Evolutionary conservation across 1,140 invertebrate species (phyloP), one percentile per base, ranked within the genome.

Genomic region (Dermatophagoides farinae): DNA sequence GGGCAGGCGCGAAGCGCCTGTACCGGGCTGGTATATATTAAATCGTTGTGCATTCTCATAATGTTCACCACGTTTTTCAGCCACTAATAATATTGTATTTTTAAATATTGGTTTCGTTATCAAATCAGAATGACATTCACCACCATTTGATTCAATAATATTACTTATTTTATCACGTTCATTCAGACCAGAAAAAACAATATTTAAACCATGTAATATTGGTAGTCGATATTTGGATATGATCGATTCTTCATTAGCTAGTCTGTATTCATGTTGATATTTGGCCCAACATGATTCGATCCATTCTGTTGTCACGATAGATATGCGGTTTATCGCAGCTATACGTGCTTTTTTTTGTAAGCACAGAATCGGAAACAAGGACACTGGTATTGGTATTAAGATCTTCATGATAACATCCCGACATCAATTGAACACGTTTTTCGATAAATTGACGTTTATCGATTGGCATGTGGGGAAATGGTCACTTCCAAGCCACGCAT

Each of bases 1-100:
- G 5, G 4, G 60, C 60, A n/a, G n/a, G n/a, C n/a, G n/a, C 12
- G 60, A 61, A 46, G 60, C 60, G 10, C 41, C 14, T n/a, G 60
- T 8, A 25, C 49, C 6, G 2, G 50, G 50, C n/a, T n/a, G n/a
- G n/a, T n/a, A n/a, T 5, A 41, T 54, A 41, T 57, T 40, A 11
- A 16, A 31, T 9, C 18, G 47, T 25, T 50, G 1, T 43, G 60
- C 60, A 38, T 40, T 37, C 10, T 1, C 2, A 23, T 49, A 61
- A 22, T 61, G 60, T 25, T 61, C 52, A n/a, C 60, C 60, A 20
- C 18, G 12, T 37, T 16, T n/a, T 39, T 53, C 52, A 2, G 31
- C 4, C n/a, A 40, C 6, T 39, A 61, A 53, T 12, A 61, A 25
- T 12, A 60, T 22, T 14, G 20, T 25, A 38, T 60, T 60, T 16